Conservation (phyloP, 1,140 invertebrate species). For the Platyscapa corneri region DNA sequence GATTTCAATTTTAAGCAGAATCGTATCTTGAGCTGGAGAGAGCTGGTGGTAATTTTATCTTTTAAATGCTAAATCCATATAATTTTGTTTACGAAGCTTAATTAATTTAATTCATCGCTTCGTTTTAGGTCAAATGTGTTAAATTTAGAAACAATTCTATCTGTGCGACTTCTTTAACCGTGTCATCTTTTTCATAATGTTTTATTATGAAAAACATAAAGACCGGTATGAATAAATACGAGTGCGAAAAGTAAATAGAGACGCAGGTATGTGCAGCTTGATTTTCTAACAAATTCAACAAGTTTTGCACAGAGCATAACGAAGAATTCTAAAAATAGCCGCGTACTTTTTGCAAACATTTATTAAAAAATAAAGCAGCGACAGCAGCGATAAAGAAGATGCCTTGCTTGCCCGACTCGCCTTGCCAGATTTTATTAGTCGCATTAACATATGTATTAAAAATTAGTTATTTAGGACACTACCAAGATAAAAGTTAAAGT, state of each 20-base stretch:
- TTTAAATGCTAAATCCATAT: background rate
- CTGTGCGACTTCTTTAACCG: background rate
- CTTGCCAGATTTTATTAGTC: background rate
- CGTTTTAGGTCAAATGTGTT: background rate
- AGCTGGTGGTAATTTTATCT: background rate
- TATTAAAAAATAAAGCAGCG: background rate
- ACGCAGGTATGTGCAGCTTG: background rate
- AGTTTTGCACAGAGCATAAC: background rate
- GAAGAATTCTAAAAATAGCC: background rate
- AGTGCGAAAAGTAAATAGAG: background rate
- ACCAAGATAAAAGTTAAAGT: no score
- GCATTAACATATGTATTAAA: background rate
- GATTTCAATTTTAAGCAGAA: background rate
- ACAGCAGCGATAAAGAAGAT: background rate
- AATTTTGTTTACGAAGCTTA: background rate
- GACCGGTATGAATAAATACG: no score
- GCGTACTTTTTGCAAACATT: background rate
- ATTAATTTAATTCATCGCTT: background rate
- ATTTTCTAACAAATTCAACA: background rate
- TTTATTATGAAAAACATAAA: background rate
- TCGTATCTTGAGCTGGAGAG: background rate
- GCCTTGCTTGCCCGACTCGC: no score
- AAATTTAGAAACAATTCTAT: constrained; percentile 4
- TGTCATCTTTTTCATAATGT: background rate
- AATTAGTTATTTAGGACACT: background rate